Evolutionary conservation across 2,113 vertebrate species (phyloP).

Genomic region (Gallinago jamesoni): DNA sequence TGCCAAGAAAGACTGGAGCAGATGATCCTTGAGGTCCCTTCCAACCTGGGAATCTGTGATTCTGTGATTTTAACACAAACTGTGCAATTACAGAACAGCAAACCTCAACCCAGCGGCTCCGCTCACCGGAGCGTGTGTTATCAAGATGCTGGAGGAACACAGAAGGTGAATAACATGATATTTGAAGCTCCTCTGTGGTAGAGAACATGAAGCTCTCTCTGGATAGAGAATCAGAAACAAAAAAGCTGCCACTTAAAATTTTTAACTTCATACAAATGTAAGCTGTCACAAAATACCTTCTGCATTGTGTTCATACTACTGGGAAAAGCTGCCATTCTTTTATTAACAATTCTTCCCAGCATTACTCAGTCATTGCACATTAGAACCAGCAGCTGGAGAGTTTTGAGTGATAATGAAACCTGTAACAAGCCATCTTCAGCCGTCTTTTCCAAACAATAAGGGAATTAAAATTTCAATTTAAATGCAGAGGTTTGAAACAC

Average conservation of each 20-base stretch:
- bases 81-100: constrained; percentile 1
- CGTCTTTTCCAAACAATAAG: constrained; percentile 83
- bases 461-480: constrained; percentile 91
- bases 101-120: not conserved
- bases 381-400: constrained; percentile 85
- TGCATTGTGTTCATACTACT: constrained; percentile 55
- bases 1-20: not conserved
- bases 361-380: constrained; percentile 81
- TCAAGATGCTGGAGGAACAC: not conserved
- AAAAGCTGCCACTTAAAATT: constrained; percentile 15
- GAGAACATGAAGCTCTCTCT: not conserved
- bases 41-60: not conserved
- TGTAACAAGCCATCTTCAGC: constrained; percentile 84
- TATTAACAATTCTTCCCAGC: constrained; percentile 77
- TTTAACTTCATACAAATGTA: constrained; percentile 62
- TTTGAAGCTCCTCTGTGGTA: constrained; percentile 22
- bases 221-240: not conserved
- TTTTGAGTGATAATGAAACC: constrained; percentile 87
- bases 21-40: not conserved
- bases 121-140: not conserved
- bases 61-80: not conserved
- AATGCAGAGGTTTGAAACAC: constrained; percentile 86
- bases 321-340: constrained; percentile 73
- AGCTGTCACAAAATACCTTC: constrained; percentile 70
- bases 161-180: not conserved